These are phyloP conservation scores for Capricornis sumatraensis DNA, from an alignment of 2,113 vertebrate genomes.

Conservation along the genomic window DNA sequence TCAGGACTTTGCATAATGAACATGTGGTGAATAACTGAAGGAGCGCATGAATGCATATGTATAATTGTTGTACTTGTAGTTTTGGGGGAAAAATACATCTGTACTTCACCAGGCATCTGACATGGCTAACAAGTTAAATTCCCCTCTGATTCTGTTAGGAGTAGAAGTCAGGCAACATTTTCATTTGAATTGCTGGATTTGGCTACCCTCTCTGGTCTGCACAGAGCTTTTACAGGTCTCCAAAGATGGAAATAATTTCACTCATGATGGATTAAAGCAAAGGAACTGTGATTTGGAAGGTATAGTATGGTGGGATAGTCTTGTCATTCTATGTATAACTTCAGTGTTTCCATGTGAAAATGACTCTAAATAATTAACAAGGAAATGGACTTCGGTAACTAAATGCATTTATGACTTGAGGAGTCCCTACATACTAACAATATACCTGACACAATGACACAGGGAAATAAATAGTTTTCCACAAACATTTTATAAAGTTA, in stretches of 20 bases:
- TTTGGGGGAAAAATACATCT: neutral
- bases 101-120: neutral
- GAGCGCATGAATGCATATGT: neutral
- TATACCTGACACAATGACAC: neutral
- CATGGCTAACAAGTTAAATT: neutral
- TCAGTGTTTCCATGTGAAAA: neutral
- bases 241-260: neutral
- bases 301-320: neutral
- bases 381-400: neutral
- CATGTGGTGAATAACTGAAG: neutral
- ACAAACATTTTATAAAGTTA: neutral
- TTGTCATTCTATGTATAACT: neutral
- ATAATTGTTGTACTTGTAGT: neutral
- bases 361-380: neutral
- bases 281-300: neutral
- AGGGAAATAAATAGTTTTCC: neutral
- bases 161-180: neutral
- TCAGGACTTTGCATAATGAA: neutral
- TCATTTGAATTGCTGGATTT: neutral
- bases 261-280: neutral
- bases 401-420: neutral
- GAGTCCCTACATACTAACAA: neutral
- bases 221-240: neutral
- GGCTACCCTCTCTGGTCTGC: neutral
- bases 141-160: neutral